These are phyloP conservation scores for Phrynocephalus versicolor DNA, from an alignment of 2,113 vertebrate genomes.

Conservation along the genomic window DNA sequence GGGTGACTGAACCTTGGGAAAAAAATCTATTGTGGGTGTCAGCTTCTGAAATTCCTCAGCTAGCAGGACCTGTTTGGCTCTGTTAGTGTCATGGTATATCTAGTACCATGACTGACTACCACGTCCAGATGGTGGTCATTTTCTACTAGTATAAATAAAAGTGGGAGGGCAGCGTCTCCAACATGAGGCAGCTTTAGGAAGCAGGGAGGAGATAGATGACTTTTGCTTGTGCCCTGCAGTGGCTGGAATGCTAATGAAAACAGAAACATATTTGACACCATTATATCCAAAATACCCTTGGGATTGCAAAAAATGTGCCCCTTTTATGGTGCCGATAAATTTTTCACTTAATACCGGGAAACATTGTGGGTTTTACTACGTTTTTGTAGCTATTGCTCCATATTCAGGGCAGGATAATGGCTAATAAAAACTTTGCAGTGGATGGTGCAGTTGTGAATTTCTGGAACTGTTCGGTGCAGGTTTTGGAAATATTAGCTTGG, in stretches of 20 bases:
- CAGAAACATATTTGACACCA: conserved; percentile 44
- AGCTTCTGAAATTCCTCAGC: too few relatives aligned
- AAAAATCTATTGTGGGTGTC: too few relatives aligned
- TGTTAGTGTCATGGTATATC: too few relatives aligned
- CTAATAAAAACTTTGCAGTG: conserved; percentile 60
- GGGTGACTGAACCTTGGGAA: too few relatives aligned
- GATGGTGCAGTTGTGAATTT: conserved; percentile 37
- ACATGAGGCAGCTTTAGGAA: conserved; percentile 15
- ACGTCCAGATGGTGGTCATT: neutral
- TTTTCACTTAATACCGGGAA: conserved; percentile 61
- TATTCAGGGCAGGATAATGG: conserved; percentile 56
- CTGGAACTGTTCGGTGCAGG: conserved; percentile 29
- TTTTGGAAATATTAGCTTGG: conserved; percentile 20
- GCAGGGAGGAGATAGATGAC: conserved; percentile 35
- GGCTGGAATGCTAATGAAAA: conserved; percentile 56
- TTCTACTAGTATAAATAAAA: neutral
- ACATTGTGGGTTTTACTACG: conserved; percentile 58
- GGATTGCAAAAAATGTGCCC: conserved; percentile 60
- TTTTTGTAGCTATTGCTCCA: conserved; percentile 50
- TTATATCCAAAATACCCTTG: conserved; percentile 42
- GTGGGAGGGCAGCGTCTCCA: fast-evolving
- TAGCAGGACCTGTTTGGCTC: too few relatives aligned
- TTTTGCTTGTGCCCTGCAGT: conserved; percentile 24
- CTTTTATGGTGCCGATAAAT: conserved; percentile 68
- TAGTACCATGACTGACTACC: too few relatives aligned